Conservation (phyloP, 1,140 invertebrate species). For the Drosophila quadrilineata region DNA sequence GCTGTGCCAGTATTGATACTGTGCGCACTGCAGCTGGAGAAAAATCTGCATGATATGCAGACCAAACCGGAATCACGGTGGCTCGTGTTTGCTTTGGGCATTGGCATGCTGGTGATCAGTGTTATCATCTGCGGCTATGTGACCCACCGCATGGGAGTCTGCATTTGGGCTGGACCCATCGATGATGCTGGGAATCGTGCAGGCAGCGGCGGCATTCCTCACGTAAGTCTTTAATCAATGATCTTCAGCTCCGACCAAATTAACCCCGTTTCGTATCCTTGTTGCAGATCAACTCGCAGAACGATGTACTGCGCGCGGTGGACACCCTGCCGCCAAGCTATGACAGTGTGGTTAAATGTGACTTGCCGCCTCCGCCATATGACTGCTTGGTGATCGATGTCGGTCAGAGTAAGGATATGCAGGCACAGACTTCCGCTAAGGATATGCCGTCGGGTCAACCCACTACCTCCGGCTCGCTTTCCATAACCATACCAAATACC, state of each 20-base stretch:
- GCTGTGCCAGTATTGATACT: slow-evolving; percentile 73
- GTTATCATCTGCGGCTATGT: slow-evolving; percentile 80
- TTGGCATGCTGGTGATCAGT: slow-evolving; percentile 74
- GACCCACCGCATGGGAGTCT: slow-evolving; percentile 79
- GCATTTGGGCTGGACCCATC: slow-evolving; percentile 78
- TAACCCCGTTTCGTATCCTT: neutral
- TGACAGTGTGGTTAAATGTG: slow-evolving; percentile 73
- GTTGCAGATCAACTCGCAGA: slow-evolving; percentile 76
- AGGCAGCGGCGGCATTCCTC: slow-evolving; percentile 45
- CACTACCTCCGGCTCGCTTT: neutral
- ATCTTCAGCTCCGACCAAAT: neutral
- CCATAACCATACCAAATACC: slow-evolving; percentile 25
- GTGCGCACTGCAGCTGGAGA: slow-evolving; percentile 75
- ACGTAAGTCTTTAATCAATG: slow-evolving; percentile 67
- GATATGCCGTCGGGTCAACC: neutral
- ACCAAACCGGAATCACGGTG: slow-evolving; percentile 61
- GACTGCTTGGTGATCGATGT: slow-evolving; percentile 73
- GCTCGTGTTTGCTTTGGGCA: slow-evolving; percentile 74
- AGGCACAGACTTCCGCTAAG: slow-evolving; percentile 48
- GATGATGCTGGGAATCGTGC: slow-evolving; percentile 70
- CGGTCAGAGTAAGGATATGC: slow-evolving; percentile 61
- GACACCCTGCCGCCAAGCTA: slow-evolving; percentile 78
- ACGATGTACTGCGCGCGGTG: slow-evolving; percentile 77
- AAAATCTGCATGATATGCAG: slow-evolving; percentile 69
- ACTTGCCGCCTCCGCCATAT: slow-evolving; percentile 73